Base-by-base conservation (phyloP, 2,888 invertebrate genomes). In the Yponomeuta malinellus region DNA sequence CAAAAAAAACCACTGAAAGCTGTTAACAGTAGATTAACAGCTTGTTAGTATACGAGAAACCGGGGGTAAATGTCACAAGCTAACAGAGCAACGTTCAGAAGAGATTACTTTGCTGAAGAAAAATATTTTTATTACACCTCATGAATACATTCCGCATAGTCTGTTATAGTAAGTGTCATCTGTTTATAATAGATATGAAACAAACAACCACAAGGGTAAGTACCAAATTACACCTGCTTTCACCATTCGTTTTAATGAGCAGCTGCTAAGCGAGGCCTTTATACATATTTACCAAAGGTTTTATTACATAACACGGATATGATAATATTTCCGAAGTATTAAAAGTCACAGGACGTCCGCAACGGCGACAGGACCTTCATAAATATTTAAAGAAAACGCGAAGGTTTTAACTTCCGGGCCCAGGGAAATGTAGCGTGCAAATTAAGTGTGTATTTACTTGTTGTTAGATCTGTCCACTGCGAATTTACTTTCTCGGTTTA, bases 381-480 rank as follows among this genome's bases (percentile, higher is more conserved):
- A 89, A 89, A 89, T 89, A 87, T 87, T 86, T 83, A 88, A 86
- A 83, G 80, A 83, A 84, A 81, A 79, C 83, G 83, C 83, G 81
- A 79, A 73, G 79, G 85, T 86, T 83, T 85, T 81, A 85, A 85
- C 84, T 86, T 87, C 81, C 74, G 78, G 75, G 78, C 77, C 78
- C 78, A 76, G 76, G 77, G 74, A 81, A 85, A 82, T 81, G 77
- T 81, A 77, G 76, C 74, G 74, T 72, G 73, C 74, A 79, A 80
- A 80, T 80, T 80, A 80, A 80, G 81, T 80, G 81, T 81, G 78
- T 76, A 83, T 81, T 77, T 78, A 74, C 70, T 70, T 70, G 63
- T 82, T 79, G 80, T 78, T 76, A 80, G 79, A 79, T 76, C 74
- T 71, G 73, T 71, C 72, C 71, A 72, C 72, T 71, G 69, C 69